These are phyloP conservation scores for Serripes groenlandicus DNA, from an alignment of 2,888 invertebrate genomes.

Conservation along the genomic window DNA sequence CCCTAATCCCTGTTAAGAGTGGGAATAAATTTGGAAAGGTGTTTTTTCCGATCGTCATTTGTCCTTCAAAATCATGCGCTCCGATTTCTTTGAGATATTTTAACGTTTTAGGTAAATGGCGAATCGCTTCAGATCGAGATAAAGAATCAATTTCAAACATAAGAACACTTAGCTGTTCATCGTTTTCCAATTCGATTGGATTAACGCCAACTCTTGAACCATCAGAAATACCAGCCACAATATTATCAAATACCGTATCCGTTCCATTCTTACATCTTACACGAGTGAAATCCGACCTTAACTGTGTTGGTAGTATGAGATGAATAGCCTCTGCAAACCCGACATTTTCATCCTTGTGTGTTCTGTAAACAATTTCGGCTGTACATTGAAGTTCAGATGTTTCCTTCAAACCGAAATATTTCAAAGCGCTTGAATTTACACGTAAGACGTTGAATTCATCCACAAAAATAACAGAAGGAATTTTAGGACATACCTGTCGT, in stretches of 20 bases:
- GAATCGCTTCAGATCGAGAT: slow-evolving; percentile 60
- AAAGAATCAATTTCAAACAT: slow-evolving; percentile 68
- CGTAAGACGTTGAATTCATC: slow-evolving; percentile 2
- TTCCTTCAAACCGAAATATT: background rate
- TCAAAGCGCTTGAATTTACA: background rate
- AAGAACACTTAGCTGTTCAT: slow-evolving; percentile 41
- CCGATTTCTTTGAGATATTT: slow-evolving; percentile 54
- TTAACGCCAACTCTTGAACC: background rate
- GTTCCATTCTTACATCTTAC: slow-evolving; percentile 5
- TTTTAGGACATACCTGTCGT: slow-evolving; percentile 23
- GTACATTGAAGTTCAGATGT: background rate
- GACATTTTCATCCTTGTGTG: background rate
- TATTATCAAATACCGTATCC: slow-evolving; percentile 4
- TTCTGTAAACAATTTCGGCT: background rate
- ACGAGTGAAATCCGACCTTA: background rate
- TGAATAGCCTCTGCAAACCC: background rate
- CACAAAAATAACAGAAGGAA: slow-evolving; percentile 12
- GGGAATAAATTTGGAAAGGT: slow-evolving; percentile 68
- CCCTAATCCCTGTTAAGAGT: slow-evolving; percentile 62
- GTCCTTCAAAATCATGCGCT: slow-evolving; percentile 65
- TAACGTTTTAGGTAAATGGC: slow-evolving; percentile 68
- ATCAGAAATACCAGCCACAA: background rate
- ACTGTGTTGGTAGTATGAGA: background rate
- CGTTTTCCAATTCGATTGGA: background rate
- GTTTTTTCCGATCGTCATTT: slow-evolving; percentile 68